phyloP scores from a whole-genome alignment of 2,888 invertebrate genomes.

The Apotomis betuletana region DNA sequence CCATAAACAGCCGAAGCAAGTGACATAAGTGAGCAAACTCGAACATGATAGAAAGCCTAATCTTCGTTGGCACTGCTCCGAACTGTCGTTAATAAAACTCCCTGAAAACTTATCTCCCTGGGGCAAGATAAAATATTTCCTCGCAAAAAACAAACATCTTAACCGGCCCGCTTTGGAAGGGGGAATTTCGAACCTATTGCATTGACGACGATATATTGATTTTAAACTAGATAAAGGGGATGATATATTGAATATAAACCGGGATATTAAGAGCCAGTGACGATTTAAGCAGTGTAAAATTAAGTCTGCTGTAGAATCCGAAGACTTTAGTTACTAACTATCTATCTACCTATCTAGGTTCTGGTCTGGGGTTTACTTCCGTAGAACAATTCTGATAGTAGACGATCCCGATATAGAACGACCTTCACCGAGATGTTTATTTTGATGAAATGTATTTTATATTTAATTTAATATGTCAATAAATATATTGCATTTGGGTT shows the following conservation, averaged over 20 bases:
- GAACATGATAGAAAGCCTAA: slow-evolving; percentile 66
- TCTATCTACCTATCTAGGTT: no score
- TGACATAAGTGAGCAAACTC: slow-evolving; percentile 63
- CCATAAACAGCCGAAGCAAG: slow-evolving; percentile 53
- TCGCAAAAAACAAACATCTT: slow-evolving; percentile 63
- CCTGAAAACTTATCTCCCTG: slow-evolving; percentile 67
- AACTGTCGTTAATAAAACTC: slow-evolving; percentile 78
- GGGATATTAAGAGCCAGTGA: neutral
- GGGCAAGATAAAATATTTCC: slow-evolving; percentile 71
- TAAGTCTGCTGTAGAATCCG: no score
- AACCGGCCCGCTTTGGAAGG: slow-evolving; percentile 19
- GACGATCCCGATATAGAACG: no score
- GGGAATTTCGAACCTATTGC: slow-evolving; percentile 49
- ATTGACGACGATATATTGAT: slow-evolving; percentile 35
- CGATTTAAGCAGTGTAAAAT: neutral
- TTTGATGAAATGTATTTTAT: no score
- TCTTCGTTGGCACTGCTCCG: slow-evolving; percentile 62
- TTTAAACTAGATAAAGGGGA: slow-evolving; percentile 31
- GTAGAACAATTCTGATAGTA: no score
- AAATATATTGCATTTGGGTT: no score
- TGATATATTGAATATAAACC: slow-evolving; percentile 27
- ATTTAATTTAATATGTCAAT: no score
- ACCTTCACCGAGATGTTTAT: no score
- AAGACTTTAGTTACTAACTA: no score
- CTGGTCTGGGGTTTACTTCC: no score